Evolutionary conservation across 2,888 invertebrate species (phyloP).

Genomic region (Napeogenes inachia): DNA sequence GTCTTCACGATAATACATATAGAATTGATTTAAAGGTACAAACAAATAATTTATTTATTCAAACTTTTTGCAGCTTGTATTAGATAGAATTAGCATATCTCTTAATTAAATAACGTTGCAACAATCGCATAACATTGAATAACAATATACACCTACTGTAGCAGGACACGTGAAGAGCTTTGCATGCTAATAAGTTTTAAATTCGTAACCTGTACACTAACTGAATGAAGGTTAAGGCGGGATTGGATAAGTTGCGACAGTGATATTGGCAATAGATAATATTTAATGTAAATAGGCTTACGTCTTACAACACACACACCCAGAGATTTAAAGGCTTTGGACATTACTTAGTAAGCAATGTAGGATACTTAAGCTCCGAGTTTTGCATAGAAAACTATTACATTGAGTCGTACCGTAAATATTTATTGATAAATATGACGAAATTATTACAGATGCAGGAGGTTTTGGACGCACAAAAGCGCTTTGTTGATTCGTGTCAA

Average conservation of each 20-base stretch:
- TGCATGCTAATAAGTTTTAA: conserved; percentile 27
- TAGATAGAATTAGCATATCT: not conserved
- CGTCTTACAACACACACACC: conserved; percentile 8
- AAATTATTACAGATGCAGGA: conserved; percentile 72
- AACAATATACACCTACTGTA: conserved; percentile 20
- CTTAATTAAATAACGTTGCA: too few relatives aligned
- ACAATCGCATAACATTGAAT: conserved; percentile 15
- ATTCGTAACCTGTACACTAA: conserved; percentile 7
- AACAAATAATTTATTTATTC: not conserved
- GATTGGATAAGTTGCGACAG: conserved; percentile 23
- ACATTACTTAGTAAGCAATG: not conserved
- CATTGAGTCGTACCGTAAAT: not conserved
- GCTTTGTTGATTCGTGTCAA: conserved; percentile 81
- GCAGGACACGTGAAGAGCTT: conserved; percentile 22
- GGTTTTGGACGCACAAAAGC: conserved; percentile 78
- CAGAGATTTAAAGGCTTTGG: not conserved
- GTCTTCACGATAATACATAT: conserved; percentile 60
- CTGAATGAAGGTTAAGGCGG: conserved; percentile 20
- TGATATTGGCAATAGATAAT: conserved; percentile 22
- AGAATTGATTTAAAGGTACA: conserved; percentile 63
- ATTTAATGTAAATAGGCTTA: conserved; percentile 10
- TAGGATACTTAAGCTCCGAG: not conserved
- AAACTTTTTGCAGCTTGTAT: not conserved
- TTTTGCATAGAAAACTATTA: conserved; percentile 8
- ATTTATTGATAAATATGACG: not conserved